Base-by-base conservation (phyloP, 2,888 invertebrate genomes). In the Eurytoma adleriae region DNA sequence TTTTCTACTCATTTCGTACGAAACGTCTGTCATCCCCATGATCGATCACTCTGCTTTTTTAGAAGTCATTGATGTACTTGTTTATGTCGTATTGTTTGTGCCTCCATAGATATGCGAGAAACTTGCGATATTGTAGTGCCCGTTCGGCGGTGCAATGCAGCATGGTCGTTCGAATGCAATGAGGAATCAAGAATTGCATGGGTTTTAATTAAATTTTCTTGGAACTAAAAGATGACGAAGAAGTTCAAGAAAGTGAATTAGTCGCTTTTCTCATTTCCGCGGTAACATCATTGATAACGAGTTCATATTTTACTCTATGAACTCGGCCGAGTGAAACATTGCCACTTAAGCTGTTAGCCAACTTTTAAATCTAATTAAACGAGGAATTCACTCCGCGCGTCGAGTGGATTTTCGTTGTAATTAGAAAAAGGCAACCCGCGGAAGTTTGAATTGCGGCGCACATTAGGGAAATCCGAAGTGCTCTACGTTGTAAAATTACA, bases 341-440 rank as follows among this genome's bases (percentile, higher is more conserved):
- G 68, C 59, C 24, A 56, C 73, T 68, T 40, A 52, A 69, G 30
- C 18, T 62, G 73, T 79, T 66, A 16, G 57, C 66, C 27, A 79
- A 79, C 67, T 74, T 79, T 79, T 74, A 66, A 74, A 74, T 79
- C 57, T 64, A 79, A 79, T 79, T 75, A 71, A 74, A 68, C 27
- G 57, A 48, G 62, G 72, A 66, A 59, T 69, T 56, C 70, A 27
- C 70, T 70, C 59, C 52, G 52, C 13, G 57, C 71, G 48, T 71
- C 54, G 64, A 68, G 61, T 69, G 75, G 62, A 40, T 64, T 59
- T 70, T 66, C 57, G 30, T 79, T 64, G n/a, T 59, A 64, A 79
- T 79, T 70, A 71, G 75, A 57, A 72, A 57, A 64, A 48, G n/a
- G n/a, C 14, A 40, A 40, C 0, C 50, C 10, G 2, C 12, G 16